Base-by-base conservation (phyloP, 2,888 invertebrate genomes). In the Diloba caeruleocephala region DNA sequence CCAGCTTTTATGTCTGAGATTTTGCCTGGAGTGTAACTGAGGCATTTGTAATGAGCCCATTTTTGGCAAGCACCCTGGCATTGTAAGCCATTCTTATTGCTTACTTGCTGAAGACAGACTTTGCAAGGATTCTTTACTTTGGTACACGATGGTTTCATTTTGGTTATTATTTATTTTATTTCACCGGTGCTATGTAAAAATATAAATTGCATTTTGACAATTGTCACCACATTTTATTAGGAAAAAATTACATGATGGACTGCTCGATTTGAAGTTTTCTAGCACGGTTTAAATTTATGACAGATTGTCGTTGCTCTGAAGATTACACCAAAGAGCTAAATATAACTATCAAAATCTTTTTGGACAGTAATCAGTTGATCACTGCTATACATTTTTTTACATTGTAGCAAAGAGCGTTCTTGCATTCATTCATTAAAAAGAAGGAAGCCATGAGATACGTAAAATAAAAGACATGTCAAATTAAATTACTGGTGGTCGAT, bases 41-140 rank as follows among this genome's bases (percentile, higher is more conserved):
- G 50, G 48, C 88, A 89, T 29, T 73, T 71, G 63, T 29, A 89
- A 59, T 89, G 88, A 0, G 77, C 79, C 89, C 89, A 89, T 67
- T 78, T 85, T 26, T 74, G 74, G 44, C 88, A 89, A 14, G 81
- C 83, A 0, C 88, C 89, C 51, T 81, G 71, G 55, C 88, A 89
- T 54, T 82, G 85, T n/a, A 87, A 21, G 0, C 88, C 88, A 1
- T 59, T 87, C 31, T 77, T 87, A 3, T 66, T 64, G 5, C 48
- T 73, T 2, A 88, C 88, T 5, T 70, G 19, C 15, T 75, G 43
- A 3, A 67, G 66, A 54, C 88, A 89, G 14, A 86, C 76, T 71
- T 82, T 87, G 55, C 89, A 89, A 10, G 82, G 79, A 34, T 85
- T 84, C 57, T 85, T 87, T 1, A 79, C 76, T 69, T 70, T 79